Base-by-base conservation (phyloP, 1,140 invertebrate species). In the Calosoma granatense region DNA sequence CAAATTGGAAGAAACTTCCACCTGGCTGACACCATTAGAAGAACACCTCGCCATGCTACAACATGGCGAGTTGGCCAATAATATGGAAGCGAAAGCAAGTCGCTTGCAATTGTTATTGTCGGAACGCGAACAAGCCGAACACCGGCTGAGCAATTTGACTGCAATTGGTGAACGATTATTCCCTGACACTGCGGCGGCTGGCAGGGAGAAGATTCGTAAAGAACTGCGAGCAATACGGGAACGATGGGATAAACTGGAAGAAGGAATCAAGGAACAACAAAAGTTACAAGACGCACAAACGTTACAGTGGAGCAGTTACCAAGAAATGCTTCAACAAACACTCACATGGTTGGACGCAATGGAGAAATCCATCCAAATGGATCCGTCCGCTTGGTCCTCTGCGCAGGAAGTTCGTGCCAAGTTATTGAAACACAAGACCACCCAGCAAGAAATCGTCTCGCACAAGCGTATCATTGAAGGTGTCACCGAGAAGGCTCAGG, bases 381-480 rank as follows among this genome's bases (percentile, higher is more conserved):
- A 94, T 67, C 77, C 81, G 61, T 82, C 81, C 30, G 78, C 80
- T 58, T 83, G 79, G 75, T 77, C 81, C 1, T 86, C 85, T 1
- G 77, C 91, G 12, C 91, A 92, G 71, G 94, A 97, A 71, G 86
- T 92, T 26, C 79, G 87, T 60, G 86, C 87, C 0, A 94, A 92
- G 71, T 72, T 95, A 51, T 78, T 94, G 39, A 94, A 94, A 68
- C 83, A 88, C 63, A 94, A 94, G 81, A 85, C 86, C 1, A 76
- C 85, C 39, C 78, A 91, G 21, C 92, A 96, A 77, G 94, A 97
- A 74, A 92, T 94, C 14, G 73, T 85, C 19, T 87, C 89, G 0
- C 90, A 97, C 65, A 94, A 94, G 69, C 77, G 92, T 58, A 82
- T 93, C 20, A 84, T 97, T 51, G 94, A 96, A 73, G 85, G 64